Evolutionary conservation across 1,140 invertebrate genomes (phyloP).

Genomic region (Tetranychus cinnabarinus): DNA sequence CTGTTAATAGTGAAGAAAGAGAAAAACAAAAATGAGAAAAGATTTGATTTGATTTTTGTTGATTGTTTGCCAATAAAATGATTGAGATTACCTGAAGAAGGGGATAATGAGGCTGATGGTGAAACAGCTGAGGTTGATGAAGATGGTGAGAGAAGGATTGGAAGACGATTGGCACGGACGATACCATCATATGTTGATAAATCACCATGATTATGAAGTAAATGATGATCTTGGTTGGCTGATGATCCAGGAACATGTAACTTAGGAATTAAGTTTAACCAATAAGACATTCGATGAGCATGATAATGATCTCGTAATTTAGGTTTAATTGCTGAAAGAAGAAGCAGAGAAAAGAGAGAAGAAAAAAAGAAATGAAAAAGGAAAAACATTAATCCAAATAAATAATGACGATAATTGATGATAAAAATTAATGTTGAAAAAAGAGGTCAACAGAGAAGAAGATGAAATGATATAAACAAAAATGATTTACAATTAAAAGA

Average conservation of each 20-base stretch:
- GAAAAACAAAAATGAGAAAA: background rate
- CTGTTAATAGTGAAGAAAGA: no score
- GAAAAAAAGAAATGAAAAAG: no score
- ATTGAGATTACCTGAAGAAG: background rate
- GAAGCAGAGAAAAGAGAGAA: background rate
- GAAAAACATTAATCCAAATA: background rate
- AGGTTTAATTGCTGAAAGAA: slow-evolving; percentile 22
- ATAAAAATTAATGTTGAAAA: no score
- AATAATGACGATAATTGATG: background rate
- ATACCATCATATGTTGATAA: slow-evolving; percentile 25
- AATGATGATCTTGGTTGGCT: slow-evolving; percentile 35
- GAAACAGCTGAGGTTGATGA: background rate
- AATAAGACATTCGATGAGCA: slow-evolving; percentile 77
- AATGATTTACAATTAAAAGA: no score
- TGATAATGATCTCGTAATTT: slow-evolving; percentile 80
- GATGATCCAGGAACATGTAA: slow-evolving; percentile 32
- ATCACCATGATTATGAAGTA: slow-evolving; percentile 38
- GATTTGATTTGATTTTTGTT: background rate
- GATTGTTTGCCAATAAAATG: background rate
- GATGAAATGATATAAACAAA: no score
- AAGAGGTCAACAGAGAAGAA: no score
- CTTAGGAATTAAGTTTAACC: slow-evolving; percentile 82
- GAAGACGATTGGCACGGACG: slow-evolving; percentile 6
- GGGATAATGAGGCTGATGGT: background rate
- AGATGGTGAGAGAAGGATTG: no score